Evolutionary conservation across 2,113 vertebrate species (phyloP), one percentile per base, ranked within the genome.

Genomic region (Rhinoptilus africanus): DNA sequence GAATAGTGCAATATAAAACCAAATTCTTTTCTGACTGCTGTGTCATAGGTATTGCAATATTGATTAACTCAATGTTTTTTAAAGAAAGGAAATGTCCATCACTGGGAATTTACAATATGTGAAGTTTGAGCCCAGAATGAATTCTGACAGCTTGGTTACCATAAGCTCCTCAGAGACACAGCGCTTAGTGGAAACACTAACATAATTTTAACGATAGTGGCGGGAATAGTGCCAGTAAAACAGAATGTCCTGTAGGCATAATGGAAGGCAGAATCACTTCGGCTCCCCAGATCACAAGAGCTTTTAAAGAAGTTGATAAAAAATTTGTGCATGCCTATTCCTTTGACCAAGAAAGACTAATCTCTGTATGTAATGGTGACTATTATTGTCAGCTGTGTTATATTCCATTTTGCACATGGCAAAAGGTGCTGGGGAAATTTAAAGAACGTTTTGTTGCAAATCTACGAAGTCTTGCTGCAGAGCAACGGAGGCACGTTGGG

Each of bases 111-210:
- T 89, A 71, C 22, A 60, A 13, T 53, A 91, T 19, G 48, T 75
- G 79, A 78, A 71, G 54, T 64, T 56, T 91, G 85, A 96, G 66
- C 67, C 48, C 60, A 81, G 62, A 89, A 85, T 69, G 13, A 85
- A 62, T 91, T 88, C 88, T 92, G 72, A 75, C 76, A 87, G 43
- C 51, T 72, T 75, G 34, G 60, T 91, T 94, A 53, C 43, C 35
- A 23, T 84, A 64, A 93, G 73, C 56, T 84, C 60, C 86, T 85
- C 89, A 53, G 85, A 91, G 91, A 72, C 51, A 67, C 18, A 6
- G 43, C 27, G 28, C 60, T 86, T 72, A 68, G 68, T 91, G 91
- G 83, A 93, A 96, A 94, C 43, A 69, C 56, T 93, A 85, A 87
- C 95, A 92, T 90, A 92, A 81, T 67, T 68, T 60, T 91, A 57